Evolutionary conservation across 2,113 vertebrate genomes (phyloP).

Genomic region (Cromileptes altivelis): DNA sequence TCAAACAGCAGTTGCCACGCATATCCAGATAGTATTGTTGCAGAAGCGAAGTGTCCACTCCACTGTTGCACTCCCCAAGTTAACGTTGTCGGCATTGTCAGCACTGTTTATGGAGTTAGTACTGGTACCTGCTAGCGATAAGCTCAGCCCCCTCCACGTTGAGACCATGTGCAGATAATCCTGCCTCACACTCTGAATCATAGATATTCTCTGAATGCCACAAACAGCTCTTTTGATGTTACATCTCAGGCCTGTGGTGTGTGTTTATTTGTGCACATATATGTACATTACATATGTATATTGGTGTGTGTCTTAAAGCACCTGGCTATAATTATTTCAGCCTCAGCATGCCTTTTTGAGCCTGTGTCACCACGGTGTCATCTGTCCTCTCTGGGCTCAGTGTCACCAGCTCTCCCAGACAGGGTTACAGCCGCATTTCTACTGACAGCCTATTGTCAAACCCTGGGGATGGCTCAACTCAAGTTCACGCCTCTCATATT

Average conservation of each 20-base stretch:
- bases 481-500: constrained; percentile 42
- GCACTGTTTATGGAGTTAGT: too few species aligned
- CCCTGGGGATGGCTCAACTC: constrained; percentile 27
- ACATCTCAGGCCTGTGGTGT: too few species aligned
- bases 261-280: background rate
- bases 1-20: too few species aligned
- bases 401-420: constrained; percentile 43
- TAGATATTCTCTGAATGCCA: background rate
- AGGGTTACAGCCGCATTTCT: constrained; percentile 41
- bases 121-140: too few species aligned
- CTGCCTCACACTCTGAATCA: too few species aligned
- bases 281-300: background rate
- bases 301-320: constrained; percentile 13
- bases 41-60: too few species aligned
- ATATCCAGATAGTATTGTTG: too few species aligned
- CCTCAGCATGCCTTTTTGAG: background rate
- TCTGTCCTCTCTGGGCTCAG: constrained; percentile 41
- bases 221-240: background rate
- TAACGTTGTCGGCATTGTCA: too few species aligned
- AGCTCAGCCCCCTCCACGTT: too few species aligned
- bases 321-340: constrained; percentile 38
- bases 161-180: too few species aligned
- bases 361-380: constrained; percentile 35
- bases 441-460: constrained; percentile 35
- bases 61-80: too few species aligned